Evolutionary conservation across 2,888 invertebrate species (phyloP).

Genomic region (Trichacis sp.): DNA sequence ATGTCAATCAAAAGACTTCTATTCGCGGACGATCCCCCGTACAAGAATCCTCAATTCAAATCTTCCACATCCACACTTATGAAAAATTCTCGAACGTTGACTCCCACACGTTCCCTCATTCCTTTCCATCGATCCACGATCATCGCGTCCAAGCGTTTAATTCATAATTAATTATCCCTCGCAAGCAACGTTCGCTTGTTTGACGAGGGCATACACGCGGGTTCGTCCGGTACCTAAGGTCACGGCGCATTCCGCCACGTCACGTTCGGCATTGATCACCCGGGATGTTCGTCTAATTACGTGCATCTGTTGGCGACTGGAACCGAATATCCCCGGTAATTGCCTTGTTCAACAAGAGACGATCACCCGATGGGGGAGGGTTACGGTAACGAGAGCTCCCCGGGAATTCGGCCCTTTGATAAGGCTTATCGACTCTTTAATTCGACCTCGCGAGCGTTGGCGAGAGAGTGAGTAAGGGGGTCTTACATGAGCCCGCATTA

Average conservation of each 20-base stretch:
- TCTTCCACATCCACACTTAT: too few relatives aligned
- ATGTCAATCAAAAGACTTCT: too few relatives aligned
- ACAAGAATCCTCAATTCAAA: too few relatives aligned
- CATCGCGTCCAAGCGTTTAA: too few relatives aligned
- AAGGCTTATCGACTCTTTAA: constrained; percentile 52
- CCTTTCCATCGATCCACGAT: too few relatives aligned
- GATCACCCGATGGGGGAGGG: not conserved
- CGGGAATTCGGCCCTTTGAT: constrained; percentile 8
- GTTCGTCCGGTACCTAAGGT: too few relatives aligned
- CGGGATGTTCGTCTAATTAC: constrained; percentile 47
- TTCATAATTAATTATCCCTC: not conserved
- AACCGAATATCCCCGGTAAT: constrained; percentile 47
- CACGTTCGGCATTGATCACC: constrained; percentile 47
- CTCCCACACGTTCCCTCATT: too few relatives aligned
- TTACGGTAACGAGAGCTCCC: not conserved
- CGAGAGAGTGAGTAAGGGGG: too few relatives aligned
- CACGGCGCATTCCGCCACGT: constrained; percentile 42
- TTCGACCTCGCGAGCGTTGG: constrained; percentile 26
- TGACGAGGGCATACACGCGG: not conserved
- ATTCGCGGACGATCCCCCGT: too few relatives aligned
- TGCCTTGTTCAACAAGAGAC: constrained; percentile 40
- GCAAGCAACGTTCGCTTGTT: not conserved
- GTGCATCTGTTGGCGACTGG: constrained; percentile 42
- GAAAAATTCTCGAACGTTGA: too few relatives aligned
- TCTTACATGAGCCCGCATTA: constrained; percentile 37